Evolutionary conservation across 2,888 invertebrate genomes (phyloP), one percentile per base, ranked within the genome.

Genomic region (Tetragnatha montana): DNA sequence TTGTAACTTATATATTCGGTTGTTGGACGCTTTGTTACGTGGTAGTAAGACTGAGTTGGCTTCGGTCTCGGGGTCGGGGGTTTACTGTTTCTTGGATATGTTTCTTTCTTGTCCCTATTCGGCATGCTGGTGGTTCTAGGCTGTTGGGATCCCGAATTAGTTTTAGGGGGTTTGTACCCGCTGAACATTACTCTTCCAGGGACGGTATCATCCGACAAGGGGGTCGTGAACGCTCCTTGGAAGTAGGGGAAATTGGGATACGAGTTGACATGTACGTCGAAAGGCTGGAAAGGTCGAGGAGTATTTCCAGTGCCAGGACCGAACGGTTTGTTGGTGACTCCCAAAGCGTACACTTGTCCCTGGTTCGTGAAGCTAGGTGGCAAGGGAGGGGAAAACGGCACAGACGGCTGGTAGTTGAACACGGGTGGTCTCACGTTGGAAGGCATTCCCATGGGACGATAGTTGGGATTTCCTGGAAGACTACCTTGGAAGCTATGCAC

Each of bases 81-180:
- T n/a, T 60, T 76, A 10, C 49, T 76, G 6, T 35, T 80, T 50
- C n/a, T 75, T 10, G 69, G 49, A 19, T 71, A 19, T 19, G 21
- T 68, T 60, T 60, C 73, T 22, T 85, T 86, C 60, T 76, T 49
- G n/a, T 81, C 70, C 84, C 75, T 79, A 3, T 35, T 71, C 14
- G 75, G 70, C 49, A 51, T 12, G 21, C 21, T 14, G 17, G 60
- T 71, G 7, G 85, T 81, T 86, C 75, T 89, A 6, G 89, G 89
- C 4, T 69, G 49, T n/a, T 89, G 85, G 14, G 81, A 78, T 8
- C 81, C 89, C 68, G 68, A 21, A 8, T 85, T 89, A 8, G 90
- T 35, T 76, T 90, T 87, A 22, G 90, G 90, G 6, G 90, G 90
- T 47, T 90, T 90, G n/a, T 90, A 90, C 21, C 90, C 90, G 21